A percentile compares a stretch with the other conserved stretches of the same genome.
Conservation (phyloP, 2,797 vertebrate species). For the Hozukius guyotensis region DNA sequence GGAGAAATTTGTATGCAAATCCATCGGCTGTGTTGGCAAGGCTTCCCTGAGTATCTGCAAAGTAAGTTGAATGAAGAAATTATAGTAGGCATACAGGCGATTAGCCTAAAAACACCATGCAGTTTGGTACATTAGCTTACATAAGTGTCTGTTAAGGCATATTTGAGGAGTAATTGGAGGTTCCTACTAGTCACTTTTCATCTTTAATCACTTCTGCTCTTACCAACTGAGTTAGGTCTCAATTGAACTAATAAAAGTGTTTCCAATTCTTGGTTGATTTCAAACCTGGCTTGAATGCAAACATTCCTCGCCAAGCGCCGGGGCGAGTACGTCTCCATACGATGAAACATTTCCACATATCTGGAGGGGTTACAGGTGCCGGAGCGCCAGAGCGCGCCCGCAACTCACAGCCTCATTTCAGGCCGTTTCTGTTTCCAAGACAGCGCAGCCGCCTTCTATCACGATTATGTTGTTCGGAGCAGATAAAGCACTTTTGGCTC, state of each 20-base stretch:
- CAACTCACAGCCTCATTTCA: constrained; percentile 1
- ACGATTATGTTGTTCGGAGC: constrained; percentile 23
- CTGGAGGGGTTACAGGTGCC: constrained; percentile 37
- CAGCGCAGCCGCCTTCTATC: background rate
- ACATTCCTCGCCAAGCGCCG: background rate
- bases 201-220: background rate
- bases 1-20: constrained; percentile 34
- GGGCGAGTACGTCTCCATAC: background rate
- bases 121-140: constrained; percentile 38
- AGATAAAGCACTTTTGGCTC: constrained; percentile 34
- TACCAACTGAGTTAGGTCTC: background rate
- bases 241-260: constrained; percentile 18
- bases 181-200: background rate
- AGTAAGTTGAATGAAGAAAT: constrained; percentile 34
- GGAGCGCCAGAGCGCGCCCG: background rate
- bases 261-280: constrained; percentile 2
- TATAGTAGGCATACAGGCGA: constrained; percentile 2
- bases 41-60: constrained; percentile 35
- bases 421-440: constrained; percentile 31
- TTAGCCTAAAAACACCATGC: constrained; percentile 36
- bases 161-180: constrained; percentile 10
- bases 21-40: constrained; percentile 18
- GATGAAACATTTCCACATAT: constrained; percentile 3
- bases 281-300: background rate
- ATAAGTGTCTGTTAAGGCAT: constrained; percentile 29